These are phyloP conservation scores for Tolmerus cingulatus DNA, from an alignment of 2,888 invertebrate species.

Conservation along the genomic window DNA sequence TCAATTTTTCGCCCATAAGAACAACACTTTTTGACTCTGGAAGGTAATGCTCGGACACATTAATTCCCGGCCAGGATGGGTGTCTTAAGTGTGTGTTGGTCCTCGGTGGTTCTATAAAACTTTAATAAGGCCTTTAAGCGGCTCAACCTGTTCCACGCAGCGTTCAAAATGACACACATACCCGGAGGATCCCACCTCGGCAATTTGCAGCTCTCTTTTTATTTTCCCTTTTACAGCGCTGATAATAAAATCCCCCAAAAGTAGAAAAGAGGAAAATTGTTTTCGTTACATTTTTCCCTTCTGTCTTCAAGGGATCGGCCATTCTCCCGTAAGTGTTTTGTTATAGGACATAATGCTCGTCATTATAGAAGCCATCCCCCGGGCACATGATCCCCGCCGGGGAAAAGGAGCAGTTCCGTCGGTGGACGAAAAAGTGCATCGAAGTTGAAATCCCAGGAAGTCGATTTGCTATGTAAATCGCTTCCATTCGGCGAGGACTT, in stretches of 20 bases:
- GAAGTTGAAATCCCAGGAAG: neutral
- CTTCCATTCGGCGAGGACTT: neutral
- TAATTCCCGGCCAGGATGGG: neutral
- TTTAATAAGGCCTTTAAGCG: neutral
- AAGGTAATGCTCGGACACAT: neutral
- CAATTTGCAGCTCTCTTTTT: neutral
- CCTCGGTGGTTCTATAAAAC: neutral
- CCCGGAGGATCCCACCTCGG: neutral
- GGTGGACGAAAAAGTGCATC: neutral
- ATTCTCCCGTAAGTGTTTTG: constrained; percentile 7
- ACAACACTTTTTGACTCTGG: neutral
- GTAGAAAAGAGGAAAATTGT: neutral
- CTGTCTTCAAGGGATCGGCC: neutral
- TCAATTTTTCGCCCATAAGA: neutral
- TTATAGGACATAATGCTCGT: constrained; percentile 8
- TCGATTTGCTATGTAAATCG: neutral
- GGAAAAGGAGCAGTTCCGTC: neutral
- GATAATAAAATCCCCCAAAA: neutral
- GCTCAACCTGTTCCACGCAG: neutral
- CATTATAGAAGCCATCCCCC: neutral
- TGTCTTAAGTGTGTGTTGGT: neutral
- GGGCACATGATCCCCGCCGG: neutral
- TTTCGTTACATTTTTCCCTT: neutral
- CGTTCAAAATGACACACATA: neutral
- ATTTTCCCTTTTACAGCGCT: neutral